Conservation (phyloP, 2,888 invertebrate species). For the Troides aeacus region DNA sequence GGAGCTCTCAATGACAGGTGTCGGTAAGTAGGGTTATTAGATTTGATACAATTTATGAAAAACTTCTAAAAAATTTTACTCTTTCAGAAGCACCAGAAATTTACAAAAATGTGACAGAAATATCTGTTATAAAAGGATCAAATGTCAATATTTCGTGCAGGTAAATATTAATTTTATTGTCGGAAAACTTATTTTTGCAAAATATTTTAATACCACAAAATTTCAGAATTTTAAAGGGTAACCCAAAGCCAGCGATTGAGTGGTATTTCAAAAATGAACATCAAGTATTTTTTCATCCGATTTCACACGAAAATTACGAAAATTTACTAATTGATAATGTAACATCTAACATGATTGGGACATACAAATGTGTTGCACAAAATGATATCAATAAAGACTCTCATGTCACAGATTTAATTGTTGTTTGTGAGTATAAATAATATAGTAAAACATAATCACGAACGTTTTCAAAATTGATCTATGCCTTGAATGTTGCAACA, state of each 20-base stretch:
- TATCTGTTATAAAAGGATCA: not conserved
- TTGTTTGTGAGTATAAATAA: conserved; percentile 20
- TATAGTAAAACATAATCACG: not conserved
- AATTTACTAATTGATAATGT: conserved; percentile 11
- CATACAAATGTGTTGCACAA: conserved; percentile 24
- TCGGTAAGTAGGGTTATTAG: conserved; percentile 11
- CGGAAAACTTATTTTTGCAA: not conserved
- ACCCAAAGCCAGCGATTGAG: conserved; percentile 12
- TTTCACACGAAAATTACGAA: conserved; percentile 8
- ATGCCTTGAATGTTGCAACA: not conserved
- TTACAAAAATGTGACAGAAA: conserved; percentile 20
- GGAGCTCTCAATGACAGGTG: conserved; percentile 10
- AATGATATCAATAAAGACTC: conserved; percentile 15
- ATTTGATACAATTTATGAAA: not conserved
- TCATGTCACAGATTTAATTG: conserved; percentile 16
- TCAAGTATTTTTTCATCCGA: not conserved
- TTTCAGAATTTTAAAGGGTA: conserved; percentile 26
- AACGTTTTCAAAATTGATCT: not conserved
- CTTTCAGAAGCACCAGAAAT: conserved; percentile 22
- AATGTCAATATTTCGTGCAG: conserved; percentile 16
- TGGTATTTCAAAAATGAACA: conserved; percentile 20
- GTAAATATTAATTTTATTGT: conserved; percentile 9
- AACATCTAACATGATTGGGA: conserved; percentile 6
- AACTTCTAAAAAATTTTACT: not conserved
- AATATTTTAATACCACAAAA: not conserved